Conservation (phyloP, 1,140 invertebrate genomes). For the Cotesia glomerata region DNA sequence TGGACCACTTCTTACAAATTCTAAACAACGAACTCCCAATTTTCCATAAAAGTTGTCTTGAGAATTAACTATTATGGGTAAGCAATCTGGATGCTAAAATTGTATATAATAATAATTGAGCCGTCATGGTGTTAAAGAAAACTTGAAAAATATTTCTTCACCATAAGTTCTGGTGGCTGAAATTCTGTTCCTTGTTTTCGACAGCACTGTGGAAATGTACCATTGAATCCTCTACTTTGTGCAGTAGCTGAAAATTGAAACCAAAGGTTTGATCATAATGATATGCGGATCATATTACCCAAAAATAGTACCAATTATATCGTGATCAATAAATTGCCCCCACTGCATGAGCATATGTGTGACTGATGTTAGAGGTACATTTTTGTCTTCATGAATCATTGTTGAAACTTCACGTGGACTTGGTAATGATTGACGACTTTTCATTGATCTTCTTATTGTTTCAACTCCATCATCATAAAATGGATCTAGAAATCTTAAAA, state of each 20-base stretch:
- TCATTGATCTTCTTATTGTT: slow-evolving; percentile 62
- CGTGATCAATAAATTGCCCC: slow-evolving; percentile 85
- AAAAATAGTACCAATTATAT: slow-evolving; percentile 70
- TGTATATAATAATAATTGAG: no score
- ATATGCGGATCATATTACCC: background rate
- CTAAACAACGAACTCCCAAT: slow-evolving; percentile 75
- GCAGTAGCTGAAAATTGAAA: slow-evolving; percentile 50
- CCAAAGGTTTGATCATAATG: slow-evolving; percentile 35
- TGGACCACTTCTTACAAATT: slow-evolving; percentile 76
- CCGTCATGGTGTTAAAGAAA: background rate
- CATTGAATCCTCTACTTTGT: slow-evolving; percentile 75
- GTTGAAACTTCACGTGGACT: slow-evolving; percentile 73
- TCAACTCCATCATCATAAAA: slow-evolving; percentile 80
- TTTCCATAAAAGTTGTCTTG: slow-evolving; percentile 76
- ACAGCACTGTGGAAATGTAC: slow-evolving; percentile 81
- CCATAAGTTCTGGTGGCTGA: slow-evolving; percentile 69
- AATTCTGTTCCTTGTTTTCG: slow-evolving; percentile 68
- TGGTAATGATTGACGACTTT: slow-evolving; percentile 66
- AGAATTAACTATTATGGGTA: slow-evolving; percentile 76
- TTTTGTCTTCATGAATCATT: slow-evolving; percentile 69
- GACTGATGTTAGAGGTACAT: slow-evolving; percentile 63
- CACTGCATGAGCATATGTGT: slow-evolving; percentile 87
- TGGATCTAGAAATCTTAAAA: slow-evolving; percentile 72
- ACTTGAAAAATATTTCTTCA: slow-evolving; percentile 45
- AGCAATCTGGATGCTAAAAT: slow-evolving; percentile 78